Evolutionary conservation across 2,797 vertebrate species (phyloP), one percentile per base, ranked within the genome.

Genomic region (Enteromius afrohamiltoni): DNA sequence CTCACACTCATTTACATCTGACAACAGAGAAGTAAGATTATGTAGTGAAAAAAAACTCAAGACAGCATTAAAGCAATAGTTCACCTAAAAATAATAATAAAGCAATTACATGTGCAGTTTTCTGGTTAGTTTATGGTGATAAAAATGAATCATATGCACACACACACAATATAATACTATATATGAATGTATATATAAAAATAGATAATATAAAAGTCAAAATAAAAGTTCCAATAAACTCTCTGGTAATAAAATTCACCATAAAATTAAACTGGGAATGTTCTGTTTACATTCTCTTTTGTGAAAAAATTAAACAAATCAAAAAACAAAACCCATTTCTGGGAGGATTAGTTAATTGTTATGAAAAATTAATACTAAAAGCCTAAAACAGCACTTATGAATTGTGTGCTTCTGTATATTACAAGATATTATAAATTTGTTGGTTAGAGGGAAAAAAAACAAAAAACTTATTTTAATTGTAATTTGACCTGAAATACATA

Each of bases 1-100:
- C 23, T 96, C 96, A 87, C 97, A 98, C 84, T 98, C 97, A 10
- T 98, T 96, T 87, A 97, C 96, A 91, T 98, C 97, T 98, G 84
- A 14, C 34, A 7, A 70, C 10, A 37, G 73, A 75, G 0, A 51
- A 53, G 1, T 74, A 8, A 80, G 47, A 74, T 34, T 47, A 6
- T 3, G 11, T 42, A 3, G 10, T 10, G 9, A 10, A 11, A 10
- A 40, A 42, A 42, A 9, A 9, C 40, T 10, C 40, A 42, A 45
- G 55, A 58, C 55, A 58, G 53, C 53, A 23, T 58, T 58, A 23
- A 58, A 58, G 21, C 9, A 58, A 55, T 55, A 55, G 51, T n/a
- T 53, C 6, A 53, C 19, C 51, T 8, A 53, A 53, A 53, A 53
- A 53, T 53, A 53, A 21, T 53, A 53, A 53, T 21, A 19, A 17